These are phyloP conservation scores for Ophion ventricosus DNA, from an alignment of 2,888 invertebrate species.

Conservation along the genomic window DNA sequence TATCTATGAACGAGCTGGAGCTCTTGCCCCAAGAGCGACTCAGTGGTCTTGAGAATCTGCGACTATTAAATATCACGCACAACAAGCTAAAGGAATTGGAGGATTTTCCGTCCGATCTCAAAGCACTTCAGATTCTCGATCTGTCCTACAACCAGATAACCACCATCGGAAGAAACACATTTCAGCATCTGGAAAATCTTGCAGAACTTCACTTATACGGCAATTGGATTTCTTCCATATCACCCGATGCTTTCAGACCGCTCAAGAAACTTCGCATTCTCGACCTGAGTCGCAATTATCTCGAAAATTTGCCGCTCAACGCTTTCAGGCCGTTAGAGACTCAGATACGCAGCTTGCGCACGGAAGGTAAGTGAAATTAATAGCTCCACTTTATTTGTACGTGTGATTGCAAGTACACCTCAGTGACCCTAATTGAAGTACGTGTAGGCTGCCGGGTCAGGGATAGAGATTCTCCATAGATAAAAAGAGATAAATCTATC, in stretches of 20 bases:
- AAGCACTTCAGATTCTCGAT: conserved; percentile 91
- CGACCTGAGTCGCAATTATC: conserved; percentile 92
- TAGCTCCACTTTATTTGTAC: background rate
- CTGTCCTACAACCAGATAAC: conserved; percentile 93
- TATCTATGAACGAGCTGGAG: conserved; percentile 93
- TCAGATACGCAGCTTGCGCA: conserved; percentile 90
- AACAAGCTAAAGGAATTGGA: conserved; percentile 92
- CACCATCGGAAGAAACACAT: conserved; percentile 90
- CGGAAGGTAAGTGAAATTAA: conserved; percentile 88
- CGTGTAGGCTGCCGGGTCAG: no score
- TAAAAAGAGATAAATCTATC: no score
- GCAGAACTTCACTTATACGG: conserved; percentile 91
- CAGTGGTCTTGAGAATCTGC: conserved; percentile 89
- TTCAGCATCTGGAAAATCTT: conserved; percentile 90
- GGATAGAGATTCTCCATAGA: no score
- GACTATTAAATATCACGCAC: conserved; percentile 92
- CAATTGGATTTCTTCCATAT: conserved; percentile 92
- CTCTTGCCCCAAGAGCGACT: conserved; percentile 93
- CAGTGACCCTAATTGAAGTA: background rate
- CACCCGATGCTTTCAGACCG: conserved; percentile 90
- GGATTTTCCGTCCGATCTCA: conserved; percentile 91
- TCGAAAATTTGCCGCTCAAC: conserved; percentile 91
- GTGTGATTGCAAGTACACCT: background rate
- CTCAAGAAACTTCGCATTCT: conserved; percentile 90
- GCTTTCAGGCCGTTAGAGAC: conserved; percentile 92